Base-by-base conservation (phyloP, 2,113 vertebrate species). In the Macroglossus sobrinus region DNA sequence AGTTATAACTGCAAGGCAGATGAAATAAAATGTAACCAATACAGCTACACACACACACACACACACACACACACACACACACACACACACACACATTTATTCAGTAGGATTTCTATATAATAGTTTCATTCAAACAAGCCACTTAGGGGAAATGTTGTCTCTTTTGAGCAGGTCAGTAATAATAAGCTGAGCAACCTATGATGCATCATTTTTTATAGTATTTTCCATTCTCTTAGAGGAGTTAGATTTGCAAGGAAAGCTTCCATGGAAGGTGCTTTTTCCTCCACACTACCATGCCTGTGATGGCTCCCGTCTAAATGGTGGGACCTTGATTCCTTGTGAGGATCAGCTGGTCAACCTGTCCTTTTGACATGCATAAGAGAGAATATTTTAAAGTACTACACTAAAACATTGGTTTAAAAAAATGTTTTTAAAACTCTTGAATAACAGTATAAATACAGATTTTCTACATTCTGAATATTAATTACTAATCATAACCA, bases 401-500 rank as follows among this genome's bases (percentile, higher is more conserved):
- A 75, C 28, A 59, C 53, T n/a, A 24, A 45, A 89, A 35, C 15
- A 7, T 63, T 68, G 15, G 55, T 81, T 72, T 89, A 35, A 53
- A 55, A 88, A 78, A 50, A 6, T n/a, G 35, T 16, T 63, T 45
- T 66, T 63, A 28, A 93, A 91, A 59, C 63, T 72, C 76, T 93
- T 85, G 61, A 89, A 94, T 85, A 74, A 33, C 68, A 88, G 47
- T 76, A 86, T 91, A 96, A 87, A 84, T 75, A 68, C 50, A 82
- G 57, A 40, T 57, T 89, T 1, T 35, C 35, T 88, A 26, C 15
- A 63, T 57, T 91, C 38, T 85, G 81, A 94, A 59, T 95, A 97
- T 89, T 97, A 96, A 96, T 97, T 78, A 75, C 72, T 91, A 78
- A 64, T 88, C 61, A 85, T 95, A 91, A 85, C 93, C 92, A 78